Percentiles rank a stretch among this genome's conserved stretches.
phyloP scores from a whole-genome alignment of 2,113 vertebrate genomes.

The Hippoglossus stenolepis region DNA sequence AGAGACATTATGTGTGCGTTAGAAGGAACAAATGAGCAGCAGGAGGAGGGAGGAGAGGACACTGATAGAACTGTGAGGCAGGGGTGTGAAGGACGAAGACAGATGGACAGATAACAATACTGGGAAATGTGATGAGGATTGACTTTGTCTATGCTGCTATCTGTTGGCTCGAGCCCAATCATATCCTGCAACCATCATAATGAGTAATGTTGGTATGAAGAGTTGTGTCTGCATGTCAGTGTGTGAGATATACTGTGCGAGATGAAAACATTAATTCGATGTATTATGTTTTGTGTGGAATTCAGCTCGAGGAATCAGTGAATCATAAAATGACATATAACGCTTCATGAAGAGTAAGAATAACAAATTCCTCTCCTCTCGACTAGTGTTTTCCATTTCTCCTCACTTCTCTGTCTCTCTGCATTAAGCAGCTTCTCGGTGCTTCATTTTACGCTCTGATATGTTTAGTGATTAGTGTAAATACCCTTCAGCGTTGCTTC shows the following conservation, averaged over 20 bases:
- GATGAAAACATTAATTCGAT: slow-evolving; percentile 40
- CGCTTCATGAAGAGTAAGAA: slow-evolving; percentile 20
- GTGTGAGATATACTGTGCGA: neutral
- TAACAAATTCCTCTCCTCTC: neutral
- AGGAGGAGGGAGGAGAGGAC: slow-evolving; percentile 29
- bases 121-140: slow-evolving; percentile 1
- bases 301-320: slow-evolving; percentile 26
- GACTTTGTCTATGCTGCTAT: slow-evolving; percentile 31
- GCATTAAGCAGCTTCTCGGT: too few relatives aligned
- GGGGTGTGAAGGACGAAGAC: slow-evolving; percentile 39
- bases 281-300: slow-evolving; percentile 27
- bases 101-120: slow-evolving; percentile 3
- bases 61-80: slow-evolving; percentile 8
- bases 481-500: too few relatives aligned
- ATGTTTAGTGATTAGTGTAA: too few relatives aligned
- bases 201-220: slow-evolving; percentile 15
- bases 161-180: slow-evolving; percentile 18
- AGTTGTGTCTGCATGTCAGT: slow-evolving; percentile 21
- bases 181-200: slow-evolving; percentile 21
- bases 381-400: neutral
- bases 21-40: slow-evolving; percentile 21
- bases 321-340: slow-evolving; percentile 22
- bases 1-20: slow-evolving; percentile 28
- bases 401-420: neutral
- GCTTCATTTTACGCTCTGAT: too few relatives aligned